Percentiles rank a stretch among this genome's conserved stretches.
Conservation (phyloP, 2,113 vertebrate species). For the Hippocampus barbouri region DNA sequence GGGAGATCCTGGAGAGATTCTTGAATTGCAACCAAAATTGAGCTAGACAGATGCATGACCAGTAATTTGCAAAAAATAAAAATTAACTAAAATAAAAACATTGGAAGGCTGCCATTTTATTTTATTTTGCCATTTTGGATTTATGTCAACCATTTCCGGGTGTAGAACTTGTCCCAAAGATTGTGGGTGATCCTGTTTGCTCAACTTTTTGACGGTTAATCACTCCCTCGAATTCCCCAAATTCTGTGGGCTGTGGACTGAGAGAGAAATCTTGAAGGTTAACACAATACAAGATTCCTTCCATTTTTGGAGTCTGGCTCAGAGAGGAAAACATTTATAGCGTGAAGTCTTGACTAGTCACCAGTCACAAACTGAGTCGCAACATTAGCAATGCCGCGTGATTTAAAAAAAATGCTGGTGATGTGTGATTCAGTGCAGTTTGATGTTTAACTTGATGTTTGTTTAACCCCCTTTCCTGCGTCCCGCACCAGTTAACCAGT, state of each 20-base stretch:
- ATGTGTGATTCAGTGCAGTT: constrained; percentile 16
- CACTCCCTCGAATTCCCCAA: background rate
- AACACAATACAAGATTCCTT: background rate
- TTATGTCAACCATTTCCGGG: background rate
- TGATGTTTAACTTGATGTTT: constrained; percentile 58
- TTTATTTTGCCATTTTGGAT: background rate
- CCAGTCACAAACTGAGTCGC: background rate
- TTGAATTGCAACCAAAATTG: no score
- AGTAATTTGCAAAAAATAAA: no score
- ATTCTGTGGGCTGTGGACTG: background rate
- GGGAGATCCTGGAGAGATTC: no score
- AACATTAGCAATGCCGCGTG: constrained; percentile 5
- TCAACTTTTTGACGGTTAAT: background rate
- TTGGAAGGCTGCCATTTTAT: no score
- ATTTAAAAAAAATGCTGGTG: background rate
- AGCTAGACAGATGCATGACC: no score
- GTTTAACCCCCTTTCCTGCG: constrained; percentile 33
- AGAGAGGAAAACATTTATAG: background rate
- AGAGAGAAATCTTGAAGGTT: background rate
- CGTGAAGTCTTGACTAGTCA: background rate
- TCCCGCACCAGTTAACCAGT: constrained; percentile 24
- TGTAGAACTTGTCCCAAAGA: background rate
- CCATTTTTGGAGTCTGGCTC: constrained; percentile 22
- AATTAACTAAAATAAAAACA: no score
- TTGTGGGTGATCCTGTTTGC: background rate